These are phyloP conservation scores for Hoplias malabaricus DNA, from an alignment of 2,113 vertebrate genomes.

Conservation along the genomic window DNA sequence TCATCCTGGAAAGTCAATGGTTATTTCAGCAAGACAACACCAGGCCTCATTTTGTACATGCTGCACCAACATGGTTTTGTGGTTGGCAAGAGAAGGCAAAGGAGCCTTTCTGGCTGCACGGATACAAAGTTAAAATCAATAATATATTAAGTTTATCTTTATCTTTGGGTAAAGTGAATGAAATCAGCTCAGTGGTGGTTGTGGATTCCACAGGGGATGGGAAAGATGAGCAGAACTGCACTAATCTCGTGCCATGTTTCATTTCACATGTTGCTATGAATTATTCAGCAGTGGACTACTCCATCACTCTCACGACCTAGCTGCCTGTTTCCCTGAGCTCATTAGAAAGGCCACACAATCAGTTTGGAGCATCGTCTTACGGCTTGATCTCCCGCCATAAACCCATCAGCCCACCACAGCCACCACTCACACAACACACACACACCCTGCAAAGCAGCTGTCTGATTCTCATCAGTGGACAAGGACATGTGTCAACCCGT, in stretches of 20 bases:
- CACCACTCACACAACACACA: not conserved
- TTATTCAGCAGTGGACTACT: conserved; percentile 51
- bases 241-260: conserved; percentile 54
- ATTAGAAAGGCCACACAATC: conserved; percentile 45
- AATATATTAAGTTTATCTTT: not conserved
- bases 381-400: conserved; percentile 13
- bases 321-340: conserved; percentile 42
- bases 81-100: no score
- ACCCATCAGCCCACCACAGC: not conserved
- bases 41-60: no score
- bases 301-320: conserved; percentile 45
- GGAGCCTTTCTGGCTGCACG: not conserved
- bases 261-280: conserved; percentile 56
- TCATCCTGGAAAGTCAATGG: no score
- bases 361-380: conserved; percentile 26
- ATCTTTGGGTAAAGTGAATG: conserved; percentile 24
- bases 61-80: no score
- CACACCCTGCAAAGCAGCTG: no score
- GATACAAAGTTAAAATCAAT: conserved; percentile 1
- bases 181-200: conserved; percentile 35
- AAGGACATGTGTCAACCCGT: not conserved
- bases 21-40: no score
- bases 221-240: conserved; percentile 39
- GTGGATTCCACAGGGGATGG: conserved; percentile 34
- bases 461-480: not conserved